phyloP scores from a whole-genome alignment of 2,113 vertebrate genomes.

The Bubo scandiacus region DNA sequence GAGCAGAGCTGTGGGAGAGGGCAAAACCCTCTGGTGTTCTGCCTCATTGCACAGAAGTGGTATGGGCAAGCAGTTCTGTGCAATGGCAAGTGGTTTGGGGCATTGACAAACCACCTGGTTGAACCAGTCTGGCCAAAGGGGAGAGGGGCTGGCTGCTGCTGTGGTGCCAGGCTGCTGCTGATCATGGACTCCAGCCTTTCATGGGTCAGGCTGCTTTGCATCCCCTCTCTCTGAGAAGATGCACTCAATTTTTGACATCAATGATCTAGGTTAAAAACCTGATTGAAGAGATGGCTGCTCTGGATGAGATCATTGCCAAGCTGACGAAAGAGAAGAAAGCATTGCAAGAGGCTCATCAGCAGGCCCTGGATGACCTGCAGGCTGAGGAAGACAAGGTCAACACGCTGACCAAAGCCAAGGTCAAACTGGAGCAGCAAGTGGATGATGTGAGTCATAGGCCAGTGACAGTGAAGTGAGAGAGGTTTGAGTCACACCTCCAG shows the following conservation, averaged over 20 bases:
- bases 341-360: constrained; percentile 89
- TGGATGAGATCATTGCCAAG: constrained; percentile 88
- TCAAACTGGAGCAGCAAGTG: constrained; percentile 92
- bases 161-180: not conserved
- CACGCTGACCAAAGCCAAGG: constrained; percentile 86
- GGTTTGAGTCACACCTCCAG: not conserved
- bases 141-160: not conserved
- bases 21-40: not conserved
- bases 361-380: constrained; percentile 91
- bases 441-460: constrained; percentile 84
- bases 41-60: not conserved
- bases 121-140: not conserved
- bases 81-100: not conserved
- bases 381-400: constrained; percentile 93
- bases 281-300: constrained; percentile 88
- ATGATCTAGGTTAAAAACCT: constrained; percentile 89
- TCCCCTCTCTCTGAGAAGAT: not conserved
- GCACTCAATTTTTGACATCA: not conserved
- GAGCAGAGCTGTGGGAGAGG: not conserved
- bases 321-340: constrained; percentile 93
- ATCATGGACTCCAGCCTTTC: not conserved
- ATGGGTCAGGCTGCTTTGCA: not conserved
- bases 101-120: not conserved
- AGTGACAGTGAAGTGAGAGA: not conserved
- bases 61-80: not conserved